Evolutionary conservation across 2,888 invertebrate species (phyloP).

Genomic region (Oligia strigilis): DNA sequence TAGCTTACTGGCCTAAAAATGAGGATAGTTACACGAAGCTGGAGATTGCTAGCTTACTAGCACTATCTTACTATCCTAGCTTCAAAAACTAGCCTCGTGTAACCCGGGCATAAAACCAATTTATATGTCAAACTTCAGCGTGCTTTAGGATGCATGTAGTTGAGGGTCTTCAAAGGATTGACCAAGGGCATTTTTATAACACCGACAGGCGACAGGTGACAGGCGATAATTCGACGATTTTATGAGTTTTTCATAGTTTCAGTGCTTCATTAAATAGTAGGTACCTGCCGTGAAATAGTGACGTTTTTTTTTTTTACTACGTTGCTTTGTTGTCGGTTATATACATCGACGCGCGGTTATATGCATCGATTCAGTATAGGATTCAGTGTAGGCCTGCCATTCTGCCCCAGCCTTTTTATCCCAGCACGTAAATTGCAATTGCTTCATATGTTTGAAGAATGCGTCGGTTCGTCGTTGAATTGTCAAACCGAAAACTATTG

Average conservation of each 20-base stretch:
- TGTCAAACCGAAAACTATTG: neutral
- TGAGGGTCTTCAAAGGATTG: neutral
- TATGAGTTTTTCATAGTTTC: neutral
- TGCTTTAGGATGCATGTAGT: neutral
- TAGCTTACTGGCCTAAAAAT: too few relatives aligned
- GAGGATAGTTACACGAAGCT: too few relatives aligned
- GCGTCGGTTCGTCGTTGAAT: neutral
- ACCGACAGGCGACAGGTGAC: neutral
- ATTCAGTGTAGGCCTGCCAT: too few relatives aligned
- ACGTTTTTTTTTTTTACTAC: neutral
- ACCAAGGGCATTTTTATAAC: neutral
- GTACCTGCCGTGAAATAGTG: neutral
- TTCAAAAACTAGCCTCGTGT: too few relatives aligned
- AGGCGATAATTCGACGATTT: neutral
- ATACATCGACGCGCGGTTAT: too few relatives aligned
- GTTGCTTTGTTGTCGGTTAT: neutral
- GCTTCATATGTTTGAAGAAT: neutral
- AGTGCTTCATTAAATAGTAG: neutral
- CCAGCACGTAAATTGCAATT: neutral
- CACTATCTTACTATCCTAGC: too few relatives aligned
- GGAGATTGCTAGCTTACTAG: too few relatives aligned
- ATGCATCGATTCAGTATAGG: too few relatives aligned
- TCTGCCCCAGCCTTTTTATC: too few relatives aligned
- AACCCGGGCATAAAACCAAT: too few relatives aligned
- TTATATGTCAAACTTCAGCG: neutral